Evolutionary conservation across 2,888 invertebrate genomes (phyloP).

Genomic region (Aphrophora alni): DNA sequence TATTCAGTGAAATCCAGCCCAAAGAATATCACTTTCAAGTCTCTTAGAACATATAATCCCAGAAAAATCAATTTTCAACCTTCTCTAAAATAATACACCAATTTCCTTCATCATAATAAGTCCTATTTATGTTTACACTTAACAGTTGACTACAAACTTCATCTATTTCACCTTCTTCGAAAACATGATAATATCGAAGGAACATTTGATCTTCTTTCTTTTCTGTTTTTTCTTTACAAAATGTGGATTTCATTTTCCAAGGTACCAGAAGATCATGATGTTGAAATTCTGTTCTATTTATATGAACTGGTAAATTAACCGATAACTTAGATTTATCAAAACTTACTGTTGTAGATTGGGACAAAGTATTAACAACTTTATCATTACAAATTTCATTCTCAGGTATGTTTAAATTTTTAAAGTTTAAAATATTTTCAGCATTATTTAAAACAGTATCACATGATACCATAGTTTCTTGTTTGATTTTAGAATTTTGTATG

Average conservation of each 20-base stretch:
- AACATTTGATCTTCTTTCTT: conserved; percentile 61
- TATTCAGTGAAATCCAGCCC: no score
- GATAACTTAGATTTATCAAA: not conserved
- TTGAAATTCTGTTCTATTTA: conserved; percentile 88
- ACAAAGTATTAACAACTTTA: not conserved
- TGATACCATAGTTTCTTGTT: not conserved
- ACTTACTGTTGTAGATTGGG: not conserved
- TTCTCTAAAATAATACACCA: conserved; percentile 87
- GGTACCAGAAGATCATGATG: conserved; percentile 94
- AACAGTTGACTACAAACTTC: conserved; percentile 65
- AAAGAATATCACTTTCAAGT: no score
- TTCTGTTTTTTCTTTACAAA: conserved; percentile 52
- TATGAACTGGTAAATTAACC: conserved; percentile 76
- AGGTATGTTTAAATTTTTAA: not conserved
- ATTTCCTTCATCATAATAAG: conserved; percentile 96
- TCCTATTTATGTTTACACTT: conserved; percentile 64
- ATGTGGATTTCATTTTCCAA: conserved; percentile 78
- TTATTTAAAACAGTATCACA: not conserved
- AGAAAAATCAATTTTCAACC: no score
- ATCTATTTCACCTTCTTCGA: conserved; percentile 82
- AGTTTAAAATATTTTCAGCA: not conserved
- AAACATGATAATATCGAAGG: conserved; percentile 93
- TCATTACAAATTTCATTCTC: not conserved
- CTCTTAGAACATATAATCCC: not conserved
- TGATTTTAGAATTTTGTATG: conserved; percentile 48